Evolutionary conservation across 2,113 vertebrate genomes (phyloP).

Genomic region (Gobiocypris rarus): DNA sequence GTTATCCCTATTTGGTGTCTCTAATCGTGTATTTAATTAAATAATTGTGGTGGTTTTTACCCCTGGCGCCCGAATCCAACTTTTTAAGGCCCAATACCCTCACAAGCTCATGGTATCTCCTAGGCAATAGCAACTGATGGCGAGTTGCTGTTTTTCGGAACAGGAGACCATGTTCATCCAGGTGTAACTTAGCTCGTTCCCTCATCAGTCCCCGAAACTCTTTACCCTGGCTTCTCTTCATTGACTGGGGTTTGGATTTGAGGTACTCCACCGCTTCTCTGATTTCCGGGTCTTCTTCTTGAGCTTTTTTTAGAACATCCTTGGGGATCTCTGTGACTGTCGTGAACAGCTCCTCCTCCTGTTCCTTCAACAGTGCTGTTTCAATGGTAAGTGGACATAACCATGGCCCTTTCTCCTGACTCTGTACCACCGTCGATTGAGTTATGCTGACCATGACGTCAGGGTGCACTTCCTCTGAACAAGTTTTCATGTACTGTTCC

Average conservation of each 20-base stretch:
- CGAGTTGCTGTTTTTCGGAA: neutral
- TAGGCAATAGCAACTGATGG: neutral
- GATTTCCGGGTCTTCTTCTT: neutral
- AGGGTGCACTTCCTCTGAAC: neutral
- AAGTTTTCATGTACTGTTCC: neutral
- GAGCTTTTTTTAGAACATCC: neutral
- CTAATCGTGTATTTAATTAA: no score
- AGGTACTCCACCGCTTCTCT: neutral
- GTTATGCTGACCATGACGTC: neutral
- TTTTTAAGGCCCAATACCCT: no score
- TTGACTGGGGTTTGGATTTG: neutral
- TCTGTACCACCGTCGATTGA: neutral
- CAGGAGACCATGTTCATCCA: slow-evolving; percentile 1
- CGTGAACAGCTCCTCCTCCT: neutral
- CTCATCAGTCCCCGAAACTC: neutral
- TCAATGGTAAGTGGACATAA: neutral
- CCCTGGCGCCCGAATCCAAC: no score
- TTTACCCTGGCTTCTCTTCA: neutral
- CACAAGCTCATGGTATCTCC: neutral
- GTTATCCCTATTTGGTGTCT: no score
- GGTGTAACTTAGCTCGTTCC: neutral
- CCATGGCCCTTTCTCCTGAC: neutral
- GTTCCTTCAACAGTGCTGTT: neutral
- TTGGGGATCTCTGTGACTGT: neutral
- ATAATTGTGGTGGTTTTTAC: no score